Conservation (phyloP, 2,113 vertebrate species). For the Plestiodon gilberti region DNA sequence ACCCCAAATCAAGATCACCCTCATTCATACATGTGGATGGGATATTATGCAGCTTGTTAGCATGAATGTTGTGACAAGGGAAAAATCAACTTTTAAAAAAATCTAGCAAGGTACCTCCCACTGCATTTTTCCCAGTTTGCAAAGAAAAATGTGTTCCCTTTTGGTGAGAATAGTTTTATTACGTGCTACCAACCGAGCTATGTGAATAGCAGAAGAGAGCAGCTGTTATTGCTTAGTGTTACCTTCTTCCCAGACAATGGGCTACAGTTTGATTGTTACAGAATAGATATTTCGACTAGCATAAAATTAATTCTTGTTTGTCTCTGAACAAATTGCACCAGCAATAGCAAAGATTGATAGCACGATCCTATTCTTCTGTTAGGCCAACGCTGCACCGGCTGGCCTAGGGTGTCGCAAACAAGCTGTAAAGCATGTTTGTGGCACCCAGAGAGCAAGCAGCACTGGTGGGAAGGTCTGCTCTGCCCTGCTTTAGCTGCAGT, state of each 20-base stretch:
- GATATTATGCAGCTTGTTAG: neutral
- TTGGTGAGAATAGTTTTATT: fast-evolving
- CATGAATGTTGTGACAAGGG: neutral
- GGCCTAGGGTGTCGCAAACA: no score
- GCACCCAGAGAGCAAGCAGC: no score
- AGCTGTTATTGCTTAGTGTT: neutral
- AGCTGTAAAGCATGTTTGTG: no score
- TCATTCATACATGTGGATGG: neutral
- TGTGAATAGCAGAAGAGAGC: neutral
- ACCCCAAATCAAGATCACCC: neutral
- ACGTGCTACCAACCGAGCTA: fast-evolving
- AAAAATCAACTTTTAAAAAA: neutral
- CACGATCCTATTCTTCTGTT: no score
- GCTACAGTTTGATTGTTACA: neutral
- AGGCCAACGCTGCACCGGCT: no score
- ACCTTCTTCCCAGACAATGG: neutral
- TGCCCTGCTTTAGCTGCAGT: no score
- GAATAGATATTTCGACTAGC: neutral
- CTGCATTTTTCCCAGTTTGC: neutral
- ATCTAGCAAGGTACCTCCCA: fast-evolving
- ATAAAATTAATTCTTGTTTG: neutral
- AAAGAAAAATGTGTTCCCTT: no score
- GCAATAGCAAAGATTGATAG: neutral
- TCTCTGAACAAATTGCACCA: neutral
- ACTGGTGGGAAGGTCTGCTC: no score